Base-by-base conservation (phyloP, 2,888 invertebrate species). In the Acanthosepion lycidas region DNA sequence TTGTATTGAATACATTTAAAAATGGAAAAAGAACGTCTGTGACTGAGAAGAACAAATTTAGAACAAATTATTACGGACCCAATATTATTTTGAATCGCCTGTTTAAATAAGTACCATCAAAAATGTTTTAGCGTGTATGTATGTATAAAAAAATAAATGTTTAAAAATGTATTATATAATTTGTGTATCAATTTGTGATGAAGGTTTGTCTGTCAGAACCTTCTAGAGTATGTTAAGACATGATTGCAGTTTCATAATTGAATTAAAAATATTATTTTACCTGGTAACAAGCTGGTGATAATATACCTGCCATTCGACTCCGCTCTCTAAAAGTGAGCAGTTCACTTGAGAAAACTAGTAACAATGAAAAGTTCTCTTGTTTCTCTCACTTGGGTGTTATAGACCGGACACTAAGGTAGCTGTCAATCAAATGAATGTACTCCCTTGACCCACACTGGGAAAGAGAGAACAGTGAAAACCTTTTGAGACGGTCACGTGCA, bases 401-500 rank as follows among this genome's bases (percentile, higher is more conserved):
- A 78, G n/a, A 78, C 8, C 78, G 78, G 78, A 78, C 78, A 78
- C 78, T n/a, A n/a, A 78, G 78, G 51, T 26, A n/a, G 53, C 92
- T 92, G 92, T 92, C 92, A 92, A 92, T 92, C 92, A 92, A 92
- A 92, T 28, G 51, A 51, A 53, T 26, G 92, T 53, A 92, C 92
- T 92, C n/a, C 49, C 28, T 49, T 92, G 92, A 92, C 92, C 92
- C 51, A n/a, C 51, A 53, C 15, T 26, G 26, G 12, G 28, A 51
- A 26, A 4, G 26, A 78, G 8, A 12, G n/a, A 78, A n/a, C 0
- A 18, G 9, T n/a, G 28, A 49, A 92, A 48, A 49, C 51, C 49
- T 92, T 51, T 53, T 49, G 18, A 92, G 28, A 92, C 51, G 49
- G 92, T 92, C 92, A 49, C 92, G 92, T 92, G 51, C 51, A 51